Percentiles rank a stretch among this genome's conserved stretches.
phyloP scores from a whole-genome alignment of 2,888 invertebrate species.

The Ormyrus pomaceus region DNA sequence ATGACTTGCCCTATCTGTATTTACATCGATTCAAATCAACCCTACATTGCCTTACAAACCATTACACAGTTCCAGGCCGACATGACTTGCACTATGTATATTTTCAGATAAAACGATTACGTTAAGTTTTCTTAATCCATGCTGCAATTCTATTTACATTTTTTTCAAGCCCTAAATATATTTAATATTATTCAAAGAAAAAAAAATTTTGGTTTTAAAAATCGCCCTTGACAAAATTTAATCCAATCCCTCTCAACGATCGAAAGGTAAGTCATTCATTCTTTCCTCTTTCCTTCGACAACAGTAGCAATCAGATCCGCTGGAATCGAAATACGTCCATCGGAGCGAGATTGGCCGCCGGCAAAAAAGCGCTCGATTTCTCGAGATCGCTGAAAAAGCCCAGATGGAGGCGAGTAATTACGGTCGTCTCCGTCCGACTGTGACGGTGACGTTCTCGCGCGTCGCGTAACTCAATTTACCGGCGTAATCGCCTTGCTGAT shows the following conservation, averaged over 20 bases:
- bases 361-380: constrained; percentile 5
- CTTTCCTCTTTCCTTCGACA: neutral
- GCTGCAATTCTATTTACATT: no score
- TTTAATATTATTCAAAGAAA: no score
- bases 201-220: no score
- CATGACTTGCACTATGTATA: constrained; percentile 11
- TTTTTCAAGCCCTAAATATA: no score
- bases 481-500: constrained; percentile 12
- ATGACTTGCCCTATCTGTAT: constrained; percentile 19
- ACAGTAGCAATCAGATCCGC: neutral
- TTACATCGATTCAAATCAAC: constrained; percentile 15
- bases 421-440: neutral
- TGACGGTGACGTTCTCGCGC: neutral
- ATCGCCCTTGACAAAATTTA: no score
- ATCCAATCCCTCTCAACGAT: no score
- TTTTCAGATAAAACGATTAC: no score
- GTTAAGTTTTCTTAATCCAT: no score
- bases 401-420: constrained; percentile 7
- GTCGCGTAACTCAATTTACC: constrained; percentile 32
- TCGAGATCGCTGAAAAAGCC: neutral
- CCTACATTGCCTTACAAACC: neutral
- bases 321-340: neutral
- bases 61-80: neutral
- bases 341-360: no score
- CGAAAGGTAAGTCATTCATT: no score